Conservation (phyloP, 1,140 invertebrate genomes). For the Solenopsis invicta region DNA sequence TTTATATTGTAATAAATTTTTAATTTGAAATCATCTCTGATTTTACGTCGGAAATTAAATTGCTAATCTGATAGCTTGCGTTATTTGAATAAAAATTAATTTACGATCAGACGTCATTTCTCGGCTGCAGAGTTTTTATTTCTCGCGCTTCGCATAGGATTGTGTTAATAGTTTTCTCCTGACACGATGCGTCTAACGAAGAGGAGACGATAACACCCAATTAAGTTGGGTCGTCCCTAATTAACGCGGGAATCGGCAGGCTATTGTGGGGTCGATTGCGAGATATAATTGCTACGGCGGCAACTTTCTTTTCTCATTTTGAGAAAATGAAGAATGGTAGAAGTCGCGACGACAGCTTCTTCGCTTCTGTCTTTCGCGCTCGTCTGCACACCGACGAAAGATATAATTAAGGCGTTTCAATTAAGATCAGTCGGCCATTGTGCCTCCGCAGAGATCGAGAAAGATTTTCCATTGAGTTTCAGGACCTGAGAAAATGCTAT, state of each 20-base stretch:
- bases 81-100: slow-evolving; percentile 10
- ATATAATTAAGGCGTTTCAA: slow-evolving; percentile 74
- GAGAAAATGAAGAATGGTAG: slow-evolving; percentile 50
- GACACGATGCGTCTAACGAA: not conserved
- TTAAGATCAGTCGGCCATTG: slow-evolving; percentile 71
- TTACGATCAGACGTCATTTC: not conserved
- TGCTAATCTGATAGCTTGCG: not conserved
- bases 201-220: slow-evolving; percentile 43
- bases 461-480: slow-evolving; percentile 69
- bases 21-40: not conserved
- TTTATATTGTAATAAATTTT: slow-evolving; percentile 12
- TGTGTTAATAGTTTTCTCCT: slow-evolving; percentile 12
- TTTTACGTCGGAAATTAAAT: slow-evolving; percentile 1
- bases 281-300: slow-evolving; percentile 40
- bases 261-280: slow-evolving; percentile 65
- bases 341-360: slow-evolving; percentile 10
- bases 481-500: slow-evolving; percentile 65
- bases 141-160: slow-evolving; percentile 7
- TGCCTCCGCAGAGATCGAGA: slow-evolving; percentile 54
- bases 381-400: not conserved
- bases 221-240: slow-evolving; percentile 49
- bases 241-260: slow-evolving; percentile 46
- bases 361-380: slow-evolving; percentile 22
- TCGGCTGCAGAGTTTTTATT: not conserved
- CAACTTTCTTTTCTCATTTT: slow-evolving; percentile 53